phyloP scores from a whole-genome alignment of 2,888 invertebrate genomes.

The Hoplodrina ambigua region DNA sequence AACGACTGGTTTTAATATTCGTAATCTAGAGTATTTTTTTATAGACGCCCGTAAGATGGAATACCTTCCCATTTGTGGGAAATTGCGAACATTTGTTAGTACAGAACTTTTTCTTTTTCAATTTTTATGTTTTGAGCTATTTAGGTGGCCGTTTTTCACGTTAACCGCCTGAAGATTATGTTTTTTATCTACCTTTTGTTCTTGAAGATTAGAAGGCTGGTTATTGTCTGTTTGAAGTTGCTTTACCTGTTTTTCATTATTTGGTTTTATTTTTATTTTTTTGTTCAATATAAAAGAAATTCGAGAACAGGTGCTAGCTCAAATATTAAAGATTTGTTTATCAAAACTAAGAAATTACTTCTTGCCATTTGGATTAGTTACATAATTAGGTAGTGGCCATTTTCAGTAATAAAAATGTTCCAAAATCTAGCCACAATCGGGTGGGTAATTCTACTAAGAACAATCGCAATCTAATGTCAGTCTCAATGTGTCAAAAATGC shows the following conservation, averaged over 20 bases:
- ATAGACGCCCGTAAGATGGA: slow-evolving; percentile 73
- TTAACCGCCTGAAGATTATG: slow-evolving; percentile 40
- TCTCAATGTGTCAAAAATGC: no score
- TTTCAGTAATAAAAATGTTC: no score
- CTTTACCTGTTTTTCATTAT: slow-evolving; percentile 2
- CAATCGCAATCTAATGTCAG: no score
- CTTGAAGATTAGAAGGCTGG: background rate
- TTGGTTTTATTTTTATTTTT: background rate
- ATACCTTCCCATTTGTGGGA: slow-evolving; percentile 71
- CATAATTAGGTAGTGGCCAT: no score
- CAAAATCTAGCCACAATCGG: no score
- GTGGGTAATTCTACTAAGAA: no score
- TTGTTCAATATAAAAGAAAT: background rate
- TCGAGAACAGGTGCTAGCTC: no score
- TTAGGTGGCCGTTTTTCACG: slow-evolving; percentile 43
- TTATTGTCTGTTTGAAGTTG: slow-evolving; percentile 1
- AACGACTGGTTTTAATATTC: slow-evolving; percentile 68
- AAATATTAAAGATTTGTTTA: no score
- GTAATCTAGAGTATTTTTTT: slow-evolving; percentile 75
- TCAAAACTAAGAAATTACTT: no score
- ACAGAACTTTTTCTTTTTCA: slow-evolving; percentile 65
- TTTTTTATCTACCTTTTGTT: slow-evolving; percentile 35
- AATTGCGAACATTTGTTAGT: slow-evolving; percentile 72
- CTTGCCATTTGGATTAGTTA: no score
- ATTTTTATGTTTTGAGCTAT: slow-evolving; percentile 48